These are phyloP conservation scores for Plectrocnemia conspersa DNA, from an alignment of 1,140 invertebrate genomes.

Conservation along the genomic window DNA sequence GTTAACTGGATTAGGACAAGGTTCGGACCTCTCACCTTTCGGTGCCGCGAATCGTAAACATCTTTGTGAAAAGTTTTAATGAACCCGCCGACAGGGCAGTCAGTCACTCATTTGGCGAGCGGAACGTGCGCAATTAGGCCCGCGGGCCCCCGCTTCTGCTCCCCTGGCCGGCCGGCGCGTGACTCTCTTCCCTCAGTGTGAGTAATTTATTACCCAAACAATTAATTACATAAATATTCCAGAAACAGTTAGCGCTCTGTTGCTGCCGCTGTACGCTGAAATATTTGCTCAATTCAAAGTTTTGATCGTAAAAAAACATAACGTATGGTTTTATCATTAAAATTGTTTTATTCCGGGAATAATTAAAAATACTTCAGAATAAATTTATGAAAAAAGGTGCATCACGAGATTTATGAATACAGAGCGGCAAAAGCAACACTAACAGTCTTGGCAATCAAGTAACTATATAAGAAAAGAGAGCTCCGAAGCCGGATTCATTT, in stretches of 20 bases:
- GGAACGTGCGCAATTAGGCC: slow-evolving; percentile 11
- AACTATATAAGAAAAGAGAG: not conserved
- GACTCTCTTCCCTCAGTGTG: not conserved
- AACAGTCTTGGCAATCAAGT: not conserved
- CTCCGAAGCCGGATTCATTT: not conserved
- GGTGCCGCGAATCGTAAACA: too few relatives aligned
- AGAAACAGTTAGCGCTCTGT: too few relatives aligned
- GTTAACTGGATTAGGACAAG: too few relatives aligned
- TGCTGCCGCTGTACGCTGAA: too few relatives aligned
- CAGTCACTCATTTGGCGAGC: slow-evolving; percentile 12
- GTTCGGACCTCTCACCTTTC: too few relatives aligned
- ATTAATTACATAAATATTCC: slow-evolving; percentile 27
- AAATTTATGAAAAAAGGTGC: too few relatives aligned
- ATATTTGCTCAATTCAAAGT: too few relatives aligned
- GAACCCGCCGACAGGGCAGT: not conserved
- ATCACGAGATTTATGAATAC: too few relatives aligned
- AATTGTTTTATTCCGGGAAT: too few relatives aligned
- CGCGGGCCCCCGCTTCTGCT: not conserved
- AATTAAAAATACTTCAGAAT: too few relatives aligned
- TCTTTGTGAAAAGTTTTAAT: slow-evolving; percentile 9
- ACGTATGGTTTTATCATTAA: too few relatives aligned
- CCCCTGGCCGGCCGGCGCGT: not conserved
- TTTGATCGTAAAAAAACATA: too few relatives aligned
- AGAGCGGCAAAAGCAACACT: not conserved
- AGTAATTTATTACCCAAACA: slow-evolving; percentile 24